Percentiles rank a stretch among this genome's conserved stretches.
Conservation (phyloP, 1,140 invertebrate species). For the Heliothis virescens region DNA sequence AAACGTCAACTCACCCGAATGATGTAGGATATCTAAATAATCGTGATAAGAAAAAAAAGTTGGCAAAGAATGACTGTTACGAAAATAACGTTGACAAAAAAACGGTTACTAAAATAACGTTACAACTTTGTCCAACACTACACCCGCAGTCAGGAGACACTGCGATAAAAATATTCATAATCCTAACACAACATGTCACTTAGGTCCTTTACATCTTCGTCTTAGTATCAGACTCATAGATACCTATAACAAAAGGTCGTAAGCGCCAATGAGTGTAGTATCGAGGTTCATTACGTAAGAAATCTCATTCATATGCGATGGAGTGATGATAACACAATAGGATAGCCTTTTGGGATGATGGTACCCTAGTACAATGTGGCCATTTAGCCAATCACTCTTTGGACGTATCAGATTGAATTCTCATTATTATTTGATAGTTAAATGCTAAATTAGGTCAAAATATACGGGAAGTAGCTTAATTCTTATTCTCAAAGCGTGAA, state of each 20-base stretch:
- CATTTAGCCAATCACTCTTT: background rate
- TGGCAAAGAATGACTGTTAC: no score
- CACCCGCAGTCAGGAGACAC: background rate
- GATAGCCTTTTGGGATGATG: background rate
- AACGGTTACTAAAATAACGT: background rate
- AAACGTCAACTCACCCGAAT: no score
- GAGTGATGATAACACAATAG: background rate
- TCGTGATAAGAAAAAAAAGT: no score
- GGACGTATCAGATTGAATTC: slow-evolving; percentile 4
- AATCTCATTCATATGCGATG: slow-evolving; percentile 14
- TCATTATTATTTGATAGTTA: background rate
- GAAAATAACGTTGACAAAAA: no score
- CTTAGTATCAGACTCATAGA: no score
- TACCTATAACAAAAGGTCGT: background rate
- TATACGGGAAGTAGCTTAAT: no score
- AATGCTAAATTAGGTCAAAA: no score
- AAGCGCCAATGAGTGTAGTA: background rate
- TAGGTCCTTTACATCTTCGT: background rate
- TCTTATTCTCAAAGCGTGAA: no score
- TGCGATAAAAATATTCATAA: slow-evolving; percentile 18
- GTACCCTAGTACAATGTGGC: slow-evolving; percentile 2
- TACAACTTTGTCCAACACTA: background rate
- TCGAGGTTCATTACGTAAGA: background rate
- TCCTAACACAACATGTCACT: background rate
- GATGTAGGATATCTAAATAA: no score